Conservation (phyloP, 2,888 invertebrate species). For the Tholera decimalis region DNA sequence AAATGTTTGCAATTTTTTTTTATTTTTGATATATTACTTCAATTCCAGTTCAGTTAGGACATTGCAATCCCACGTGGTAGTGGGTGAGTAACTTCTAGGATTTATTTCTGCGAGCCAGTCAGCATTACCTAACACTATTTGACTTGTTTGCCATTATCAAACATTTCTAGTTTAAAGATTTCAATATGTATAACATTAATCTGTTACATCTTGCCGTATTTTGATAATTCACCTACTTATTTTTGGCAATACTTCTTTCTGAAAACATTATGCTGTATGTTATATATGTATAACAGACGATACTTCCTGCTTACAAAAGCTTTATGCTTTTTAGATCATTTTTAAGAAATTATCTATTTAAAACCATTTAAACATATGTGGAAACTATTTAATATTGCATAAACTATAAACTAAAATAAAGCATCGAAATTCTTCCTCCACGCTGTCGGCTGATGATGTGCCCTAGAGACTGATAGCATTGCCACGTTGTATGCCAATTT, state of each 20-base stretch:
- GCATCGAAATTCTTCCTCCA: too few species aligned
- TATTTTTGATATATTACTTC: background rate
- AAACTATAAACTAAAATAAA: too few species aligned
- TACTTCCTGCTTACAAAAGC: background rate
- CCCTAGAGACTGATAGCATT: too few species aligned
- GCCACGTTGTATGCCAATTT: too few species aligned
- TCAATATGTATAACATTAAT: background rate
- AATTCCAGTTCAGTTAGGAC: background rate
- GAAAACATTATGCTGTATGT: background rate
- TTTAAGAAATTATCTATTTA: too few species aligned
- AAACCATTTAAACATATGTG: too few species aligned
- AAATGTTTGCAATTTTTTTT: background rate
- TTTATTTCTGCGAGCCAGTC: background rate
- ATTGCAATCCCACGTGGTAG: background rate
- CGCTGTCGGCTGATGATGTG: too few species aligned
- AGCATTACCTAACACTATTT: slow-evolving; percentile 15
- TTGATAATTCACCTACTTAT: background rate
- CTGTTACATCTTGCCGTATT: background rate
- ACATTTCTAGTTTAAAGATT: background rate
- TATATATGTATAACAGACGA: background rate
- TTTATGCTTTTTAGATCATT: too few species aligned
- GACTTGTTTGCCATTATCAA: background rate
- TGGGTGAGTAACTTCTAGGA: slow-evolving; percentile 2
- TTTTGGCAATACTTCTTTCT: background rate
- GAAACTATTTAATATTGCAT: too few species aligned